phyloP scores from a whole-genome alignment of 2,113 vertebrate genomes.

The Anoplopoma fimbria region DNA sequence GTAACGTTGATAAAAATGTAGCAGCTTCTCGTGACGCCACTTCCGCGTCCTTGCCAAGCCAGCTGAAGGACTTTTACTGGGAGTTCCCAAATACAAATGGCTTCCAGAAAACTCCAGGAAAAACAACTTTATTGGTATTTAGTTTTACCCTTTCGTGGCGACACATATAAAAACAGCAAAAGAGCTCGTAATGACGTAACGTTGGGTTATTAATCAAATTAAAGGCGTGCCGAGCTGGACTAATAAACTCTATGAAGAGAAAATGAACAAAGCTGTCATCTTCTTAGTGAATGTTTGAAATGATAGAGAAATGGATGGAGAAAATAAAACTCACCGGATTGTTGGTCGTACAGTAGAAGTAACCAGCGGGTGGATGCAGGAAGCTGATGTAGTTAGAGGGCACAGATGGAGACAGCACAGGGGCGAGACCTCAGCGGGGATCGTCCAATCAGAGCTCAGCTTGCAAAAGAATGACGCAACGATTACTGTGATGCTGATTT shows the following conservation, averaged over 20 bases:
- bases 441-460: conserved; percentile 10
- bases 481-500: not conserved
- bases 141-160: not conserved
- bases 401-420: not conserved
- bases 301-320: fast-evolving
- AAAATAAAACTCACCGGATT: not conserved
- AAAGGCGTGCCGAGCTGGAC: not conserved
- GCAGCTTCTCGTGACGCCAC: not conserved
- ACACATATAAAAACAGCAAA: not conserved
- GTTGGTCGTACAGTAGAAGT: too few species aligned
- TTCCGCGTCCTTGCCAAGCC: conserved; percentile 18
- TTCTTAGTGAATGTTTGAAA: not conserved
- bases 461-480: not conserved
- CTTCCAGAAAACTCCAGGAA: not conserved
- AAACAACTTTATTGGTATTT: fast-evolving
- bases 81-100: not conserved
- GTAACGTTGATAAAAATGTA: not conserved
- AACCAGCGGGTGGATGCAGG: not conserved
- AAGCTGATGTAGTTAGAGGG: not conserved
- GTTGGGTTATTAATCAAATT: too few species aligned
- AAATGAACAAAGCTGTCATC: not conserved
- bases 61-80: not conserved
- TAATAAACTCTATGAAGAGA: not conserved
- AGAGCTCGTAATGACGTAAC: not conserved
- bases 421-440: not conserved